phyloP scores from a whole-genome alignment of 2,888 invertebrate species.

The Volucella inflata region DNA sequence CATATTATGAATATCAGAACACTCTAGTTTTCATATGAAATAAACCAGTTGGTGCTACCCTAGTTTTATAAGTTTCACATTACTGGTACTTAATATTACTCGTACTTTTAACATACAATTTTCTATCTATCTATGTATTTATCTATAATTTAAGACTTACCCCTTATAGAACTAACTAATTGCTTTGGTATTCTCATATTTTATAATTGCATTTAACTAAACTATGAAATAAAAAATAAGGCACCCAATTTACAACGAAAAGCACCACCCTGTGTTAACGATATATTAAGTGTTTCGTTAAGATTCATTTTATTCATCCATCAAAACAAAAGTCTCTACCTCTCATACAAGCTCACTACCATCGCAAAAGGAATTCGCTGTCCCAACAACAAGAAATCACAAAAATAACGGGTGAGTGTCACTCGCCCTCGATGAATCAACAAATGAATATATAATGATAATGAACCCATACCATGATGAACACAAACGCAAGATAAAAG shows the following conservation, averaged over 20 bases:
- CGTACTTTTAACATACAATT: too few relatives aligned
- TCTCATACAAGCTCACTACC: constrained; percentile 3
- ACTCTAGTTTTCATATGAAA: too few relatives aligned
- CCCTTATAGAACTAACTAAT: too few relatives aligned
- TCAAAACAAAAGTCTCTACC: background rate
- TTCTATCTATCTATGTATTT: too few relatives aligned
- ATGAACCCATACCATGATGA: background rate
- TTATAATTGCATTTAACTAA: too few relatives aligned
- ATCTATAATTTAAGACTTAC: too few relatives aligned
- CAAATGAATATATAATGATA: constrained; percentile 9
- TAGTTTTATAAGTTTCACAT: too few relatives aligned
- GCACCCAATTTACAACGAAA: background rate
- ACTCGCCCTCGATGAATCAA: constrained; percentile 18
- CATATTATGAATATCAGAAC: too few relatives aligned
- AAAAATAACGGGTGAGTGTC: constrained; percentile 52
- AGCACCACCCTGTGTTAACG: constrained; percentile 18
- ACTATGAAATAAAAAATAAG: too few relatives aligned
- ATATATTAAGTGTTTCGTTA: background rate
- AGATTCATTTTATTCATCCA: constrained; percentile 8
- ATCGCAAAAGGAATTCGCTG: background rate
- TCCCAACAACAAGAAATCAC: constrained; percentile 9
- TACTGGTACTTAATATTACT: too few relatives aligned
- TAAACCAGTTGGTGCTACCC: too few relatives aligned
- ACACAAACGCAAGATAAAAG: constrained; percentile 8
- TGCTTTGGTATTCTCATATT: too few relatives aligned